Evolutionary conservation across 2,797 vertebrate genomes (phyloP).

Genomic region (Peromyscus melanophrys): DNA sequence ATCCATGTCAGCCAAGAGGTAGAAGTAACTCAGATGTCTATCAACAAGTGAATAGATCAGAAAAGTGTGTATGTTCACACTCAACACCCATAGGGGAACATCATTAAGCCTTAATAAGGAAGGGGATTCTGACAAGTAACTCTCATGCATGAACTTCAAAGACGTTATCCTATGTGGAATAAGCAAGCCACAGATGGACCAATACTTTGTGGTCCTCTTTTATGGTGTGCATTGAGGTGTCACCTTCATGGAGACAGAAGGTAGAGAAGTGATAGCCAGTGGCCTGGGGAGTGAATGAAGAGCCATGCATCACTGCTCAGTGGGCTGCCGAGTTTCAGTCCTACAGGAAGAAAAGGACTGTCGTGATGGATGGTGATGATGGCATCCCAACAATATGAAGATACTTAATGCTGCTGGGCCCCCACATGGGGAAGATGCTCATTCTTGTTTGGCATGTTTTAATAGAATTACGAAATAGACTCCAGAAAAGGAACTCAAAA

Average conservation of each 20-base stretch:
- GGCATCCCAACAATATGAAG: neutral
- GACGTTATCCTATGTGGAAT: neutral
- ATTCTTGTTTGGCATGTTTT: neutral
- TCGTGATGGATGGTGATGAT: neutral
- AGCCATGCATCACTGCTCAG: neutral
- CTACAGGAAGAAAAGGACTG: neutral
- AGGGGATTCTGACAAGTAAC: neutral
- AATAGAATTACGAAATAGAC: neutral
- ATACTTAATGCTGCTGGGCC: neutral
- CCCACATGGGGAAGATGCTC: neutral
- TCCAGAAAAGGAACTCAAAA: neutral
- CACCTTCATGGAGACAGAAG: neutral
- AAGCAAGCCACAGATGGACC: neutral
- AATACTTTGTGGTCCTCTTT: neutral
- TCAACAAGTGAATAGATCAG: neutral
- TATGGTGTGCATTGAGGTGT: neutral
- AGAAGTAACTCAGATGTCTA: neutral
- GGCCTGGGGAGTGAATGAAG: neutral
- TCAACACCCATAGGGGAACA: too few species aligned
- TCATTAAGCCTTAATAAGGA: neutral
- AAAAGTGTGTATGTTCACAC: neutral
- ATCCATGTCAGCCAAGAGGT: neutral
- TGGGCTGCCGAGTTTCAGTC: neutral
- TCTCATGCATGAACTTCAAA: neutral
- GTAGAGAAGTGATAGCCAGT: neutral